phyloP scores from a whole-genome alignment of 2,113 vertebrate species.

The Eleginops maclovinus region DNA sequence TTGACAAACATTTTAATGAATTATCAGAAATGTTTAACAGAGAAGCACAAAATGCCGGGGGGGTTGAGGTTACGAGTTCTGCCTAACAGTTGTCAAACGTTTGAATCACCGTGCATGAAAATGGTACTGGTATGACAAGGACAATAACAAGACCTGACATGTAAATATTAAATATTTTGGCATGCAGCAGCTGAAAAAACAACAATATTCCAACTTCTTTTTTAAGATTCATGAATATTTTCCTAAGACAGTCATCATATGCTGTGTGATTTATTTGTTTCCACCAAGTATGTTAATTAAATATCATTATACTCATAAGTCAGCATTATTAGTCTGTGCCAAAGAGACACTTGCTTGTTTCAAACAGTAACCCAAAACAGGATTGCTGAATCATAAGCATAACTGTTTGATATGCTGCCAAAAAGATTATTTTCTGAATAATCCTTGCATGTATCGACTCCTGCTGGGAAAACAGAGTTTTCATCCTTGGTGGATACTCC shows the following conservation, averaged over 20 bases:
- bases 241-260: background rate
- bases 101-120: conserved; percentile 47
- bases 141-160: conserved; percentile 35
- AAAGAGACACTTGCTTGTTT: background rate
- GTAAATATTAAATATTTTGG: conserved; percentile 37
- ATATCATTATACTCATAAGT: conserved; percentile 5
- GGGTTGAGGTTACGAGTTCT: conserved; percentile 28
- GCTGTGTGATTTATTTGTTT: conserved; percentile 14
- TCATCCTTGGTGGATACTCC: background rate
- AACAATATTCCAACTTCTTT: background rate
- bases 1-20: conserved; percentile 30
- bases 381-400: conserved; percentile 8
- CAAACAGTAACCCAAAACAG: conserved; percentile 10
- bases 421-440: conserved; percentile 8
- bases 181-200: background rate
- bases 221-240: conserved; percentile 17
- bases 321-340: conserved; percentile 2
- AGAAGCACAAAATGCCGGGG: conserved; percentile 42
- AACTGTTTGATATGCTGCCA: conserved; percentile 15
- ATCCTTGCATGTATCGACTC: background rate
- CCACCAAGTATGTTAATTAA: background rate
- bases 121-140: conserved; percentile 10
- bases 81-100: conserved; percentile 23
- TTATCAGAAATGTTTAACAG: conserved; percentile 28
- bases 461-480: conserved; percentile 13